Percentiles rank a stretch among this genome's conserved stretches.
Conservation (phyloP, 2,797 vertebrate species). For the Pangasius larnaudii region DNA sequence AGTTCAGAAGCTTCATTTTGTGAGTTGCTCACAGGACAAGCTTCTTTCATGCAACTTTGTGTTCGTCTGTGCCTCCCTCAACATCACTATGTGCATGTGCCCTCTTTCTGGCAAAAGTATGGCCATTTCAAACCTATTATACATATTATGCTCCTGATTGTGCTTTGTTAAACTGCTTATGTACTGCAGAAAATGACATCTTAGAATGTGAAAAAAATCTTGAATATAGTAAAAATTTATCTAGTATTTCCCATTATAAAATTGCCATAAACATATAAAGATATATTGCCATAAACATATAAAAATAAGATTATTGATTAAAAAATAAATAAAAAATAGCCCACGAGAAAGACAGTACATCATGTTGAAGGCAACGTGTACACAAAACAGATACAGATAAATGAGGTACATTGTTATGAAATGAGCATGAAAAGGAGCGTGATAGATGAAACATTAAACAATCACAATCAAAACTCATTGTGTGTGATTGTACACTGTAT, state of each 20-base stretch:
- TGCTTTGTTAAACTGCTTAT: neutral
- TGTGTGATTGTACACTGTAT: neutral
- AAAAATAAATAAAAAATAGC: no score
- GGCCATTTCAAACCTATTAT: neutral
- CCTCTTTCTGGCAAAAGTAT: neutral
- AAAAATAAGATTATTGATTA: no score
- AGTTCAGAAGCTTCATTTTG: neutral
- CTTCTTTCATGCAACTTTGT: neutral
- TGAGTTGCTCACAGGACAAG: neutral
- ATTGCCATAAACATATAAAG: neutral
- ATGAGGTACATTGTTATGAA: conserved; percentile 10
- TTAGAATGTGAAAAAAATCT: neutral
- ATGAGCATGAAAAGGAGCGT: neutral
- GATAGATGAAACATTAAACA: conserved; percentile 23
- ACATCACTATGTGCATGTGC: neutral
- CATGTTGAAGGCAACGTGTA: neutral
- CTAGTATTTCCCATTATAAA: neutral
- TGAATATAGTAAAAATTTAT: neutral
- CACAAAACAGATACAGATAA: neutral
- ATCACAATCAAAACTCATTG: neutral
- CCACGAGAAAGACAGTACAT: neutral
- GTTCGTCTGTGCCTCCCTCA: neutral
- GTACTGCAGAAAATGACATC: neutral
- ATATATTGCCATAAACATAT: no score
- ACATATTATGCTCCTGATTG: neutral